Evolutionary conservation across 2,888 invertebrate species (phyloP).

Genomic region (Gymnoscelis rufifasciata): DNA sequence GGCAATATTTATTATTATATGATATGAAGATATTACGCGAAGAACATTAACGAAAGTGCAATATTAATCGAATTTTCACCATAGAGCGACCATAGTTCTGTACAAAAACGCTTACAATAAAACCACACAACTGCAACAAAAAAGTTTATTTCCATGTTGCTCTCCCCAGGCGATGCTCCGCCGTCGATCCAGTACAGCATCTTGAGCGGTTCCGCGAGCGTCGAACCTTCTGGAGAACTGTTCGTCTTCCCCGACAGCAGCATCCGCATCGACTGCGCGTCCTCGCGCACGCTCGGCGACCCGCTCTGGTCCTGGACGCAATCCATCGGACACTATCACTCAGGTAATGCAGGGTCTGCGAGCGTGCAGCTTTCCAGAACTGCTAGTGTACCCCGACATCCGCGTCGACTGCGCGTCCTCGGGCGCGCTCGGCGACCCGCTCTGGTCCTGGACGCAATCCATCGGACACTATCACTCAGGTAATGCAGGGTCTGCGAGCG

Average conservation of each 20-base stretch:
- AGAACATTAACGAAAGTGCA: no score
- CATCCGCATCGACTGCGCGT: constrained; percentile 89
- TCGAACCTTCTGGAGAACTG: constrained; percentile 87
- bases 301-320: constrained; percentile 95
- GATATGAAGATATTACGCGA: no score
- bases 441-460: constrained; percentile 93
- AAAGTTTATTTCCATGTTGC: no score
- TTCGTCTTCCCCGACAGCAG: constrained; percentile 90
- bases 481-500: no score
- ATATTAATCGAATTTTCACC: no score
- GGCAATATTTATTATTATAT: no score
- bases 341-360: no score
- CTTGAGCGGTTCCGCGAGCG: constrained; percentile 87
- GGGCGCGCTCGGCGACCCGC: constrained; percentile 86
- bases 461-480: constrained; percentile 88
- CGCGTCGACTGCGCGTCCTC: constrained; percentile 90
- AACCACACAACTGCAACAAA: no score
- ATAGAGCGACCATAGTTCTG: no score
- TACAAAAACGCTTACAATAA: no score
- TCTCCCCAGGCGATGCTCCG: constrained; percentile 89
- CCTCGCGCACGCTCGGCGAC: constrained; percentile 85
- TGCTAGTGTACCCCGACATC: constrained; percentile 82
- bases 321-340: constrained; percentile 86
- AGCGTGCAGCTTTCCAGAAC: no score
- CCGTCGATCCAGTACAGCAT: constrained; percentile 88